Evolutionary conservation across 2,797 vertebrate genomes (phyloP).

Genomic region (Hippocampus kuda): DNA sequence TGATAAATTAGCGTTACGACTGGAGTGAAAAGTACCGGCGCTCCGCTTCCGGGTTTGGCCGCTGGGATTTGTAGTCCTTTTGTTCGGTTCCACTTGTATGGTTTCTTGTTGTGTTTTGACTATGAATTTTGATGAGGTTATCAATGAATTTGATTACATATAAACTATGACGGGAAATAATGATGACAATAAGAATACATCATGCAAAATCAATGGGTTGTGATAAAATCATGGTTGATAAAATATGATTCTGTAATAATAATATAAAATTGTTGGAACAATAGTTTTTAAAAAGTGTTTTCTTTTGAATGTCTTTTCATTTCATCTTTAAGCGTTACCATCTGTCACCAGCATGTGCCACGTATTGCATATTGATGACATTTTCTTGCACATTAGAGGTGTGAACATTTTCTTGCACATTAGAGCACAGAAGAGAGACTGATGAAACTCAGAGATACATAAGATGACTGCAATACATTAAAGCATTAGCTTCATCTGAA

Average conservation of each 20-base stretch:
- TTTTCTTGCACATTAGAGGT: neutral
- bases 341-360: neutral
- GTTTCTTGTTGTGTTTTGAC: too few species aligned
- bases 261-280: neutral
- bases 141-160: too few species aligned
- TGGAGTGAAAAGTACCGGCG: too few species aligned
- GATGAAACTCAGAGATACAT: neutral
- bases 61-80: too few species aligned
- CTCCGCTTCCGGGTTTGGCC: too few species aligned
- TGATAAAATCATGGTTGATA: neutral
- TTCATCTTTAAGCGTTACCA: neutral
- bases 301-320: neutral
- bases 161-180: too few species aligned
- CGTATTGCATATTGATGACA: neutral
- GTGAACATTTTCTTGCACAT: neutral
- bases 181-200: too few species aligned
- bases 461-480: neutral
- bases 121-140: too few species aligned
- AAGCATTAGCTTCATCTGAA: neutral
- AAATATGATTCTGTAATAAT: too few species aligned
- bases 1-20: too few species aligned
- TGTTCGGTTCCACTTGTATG: too few species aligned
- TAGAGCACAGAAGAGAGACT: neutral
- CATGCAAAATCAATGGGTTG: too few species aligned
- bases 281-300: neutral